These are phyloP conservation scores for Cebus imitator DNA, from an alignment of 2,113 vertebrate genomes.

Conservation along the genomic window DNA sequence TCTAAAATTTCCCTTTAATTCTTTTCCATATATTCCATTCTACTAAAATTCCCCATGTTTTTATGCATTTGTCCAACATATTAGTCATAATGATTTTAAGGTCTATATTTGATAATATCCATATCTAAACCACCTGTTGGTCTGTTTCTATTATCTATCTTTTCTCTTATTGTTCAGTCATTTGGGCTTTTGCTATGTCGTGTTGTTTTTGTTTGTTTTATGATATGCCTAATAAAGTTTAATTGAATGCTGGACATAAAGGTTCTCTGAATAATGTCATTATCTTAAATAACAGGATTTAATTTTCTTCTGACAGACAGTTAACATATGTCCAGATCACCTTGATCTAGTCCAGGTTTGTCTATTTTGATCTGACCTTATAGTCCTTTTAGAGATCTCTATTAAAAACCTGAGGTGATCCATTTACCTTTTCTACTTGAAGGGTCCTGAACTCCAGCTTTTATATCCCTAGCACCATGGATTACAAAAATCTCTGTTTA, in stretches of 20 bases:
- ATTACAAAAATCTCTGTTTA: neutral
- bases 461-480: neutral
- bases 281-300: neutral
- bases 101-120: neutral
- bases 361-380: neutral
- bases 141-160: neutral
- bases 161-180: neutral
- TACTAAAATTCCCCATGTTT: neutral
- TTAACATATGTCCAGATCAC: neutral
- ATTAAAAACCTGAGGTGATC: neutral
- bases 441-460: neutral
- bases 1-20: neutral
- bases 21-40: neutral
- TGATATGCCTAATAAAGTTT: neutral
- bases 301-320: neutral
- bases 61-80: neutral
- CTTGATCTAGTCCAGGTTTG: neutral
- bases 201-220: neutral
- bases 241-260: neutral
- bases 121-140: neutral
- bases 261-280: neutral
- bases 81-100: neutral
- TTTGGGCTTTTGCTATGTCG: neutral
- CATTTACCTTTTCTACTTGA: neutral
- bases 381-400: neutral